These are phyloP conservation scores for Podargus strigoides DNA, from an alignment of 2,797 vertebrate species.

Conservation along the genomic window DNA sequence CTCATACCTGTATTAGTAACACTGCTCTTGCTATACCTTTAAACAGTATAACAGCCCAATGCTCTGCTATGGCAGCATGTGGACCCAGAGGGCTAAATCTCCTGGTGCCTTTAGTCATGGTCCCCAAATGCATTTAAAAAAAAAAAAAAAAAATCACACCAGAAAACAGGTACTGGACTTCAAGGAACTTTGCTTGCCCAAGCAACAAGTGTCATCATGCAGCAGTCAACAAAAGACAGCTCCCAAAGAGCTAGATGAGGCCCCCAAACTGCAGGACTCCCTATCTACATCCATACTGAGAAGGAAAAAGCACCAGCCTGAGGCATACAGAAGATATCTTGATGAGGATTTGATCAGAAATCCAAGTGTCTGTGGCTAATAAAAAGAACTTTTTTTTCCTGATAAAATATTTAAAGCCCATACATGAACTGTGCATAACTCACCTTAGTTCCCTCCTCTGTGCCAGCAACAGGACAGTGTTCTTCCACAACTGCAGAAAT, in stretches of 20 bases:
- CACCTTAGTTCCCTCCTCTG: background rate
- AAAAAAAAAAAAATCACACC: background rate
- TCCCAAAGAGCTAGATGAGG: background rate
- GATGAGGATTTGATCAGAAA: background rate
- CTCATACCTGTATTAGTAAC: background rate
- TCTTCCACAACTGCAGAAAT: background rate
- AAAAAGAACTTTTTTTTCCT: background rate
- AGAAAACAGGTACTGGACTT: background rate
- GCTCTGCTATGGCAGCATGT: background rate
- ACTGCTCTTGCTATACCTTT: background rate
- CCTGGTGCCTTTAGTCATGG: background rate
- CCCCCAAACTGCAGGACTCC: background rate
- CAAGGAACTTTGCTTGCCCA: background rate
- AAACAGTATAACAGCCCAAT: accelerated
- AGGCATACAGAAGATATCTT: background rate
- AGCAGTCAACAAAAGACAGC: background rate
- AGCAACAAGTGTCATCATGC: background rate
- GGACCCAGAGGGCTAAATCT: background rate
- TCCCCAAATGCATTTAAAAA: background rate
- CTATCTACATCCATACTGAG: background rate
- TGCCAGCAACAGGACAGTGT: background rate
- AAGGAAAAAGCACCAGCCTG: background rate
- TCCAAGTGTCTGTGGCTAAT: background rate
- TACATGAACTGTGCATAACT: background rate
- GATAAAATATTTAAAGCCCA: background rate